Evolutionary conservation across 2,113 vertebrate genomes (phyloP).

Genomic region (Pelodiscus sinensis): DNA sequence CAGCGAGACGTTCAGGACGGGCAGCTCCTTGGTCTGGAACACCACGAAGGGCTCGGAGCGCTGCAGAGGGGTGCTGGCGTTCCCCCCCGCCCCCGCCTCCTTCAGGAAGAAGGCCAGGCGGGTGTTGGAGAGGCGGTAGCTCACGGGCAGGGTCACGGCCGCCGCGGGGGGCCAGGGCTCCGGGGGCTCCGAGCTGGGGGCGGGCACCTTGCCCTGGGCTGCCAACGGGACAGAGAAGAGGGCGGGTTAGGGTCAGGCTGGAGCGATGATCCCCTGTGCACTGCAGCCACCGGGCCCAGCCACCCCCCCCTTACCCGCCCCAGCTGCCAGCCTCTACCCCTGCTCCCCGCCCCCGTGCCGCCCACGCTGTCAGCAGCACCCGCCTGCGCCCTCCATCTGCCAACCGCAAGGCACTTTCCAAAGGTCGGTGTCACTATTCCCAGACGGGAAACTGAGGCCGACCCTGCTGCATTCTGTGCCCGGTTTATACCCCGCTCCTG

Average conservation of each 20-base stretch:
- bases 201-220: conserved; percentile 84
- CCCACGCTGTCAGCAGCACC: background rate
- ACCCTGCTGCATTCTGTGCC: background rate
- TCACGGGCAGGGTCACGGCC: conserved; percentile 86
- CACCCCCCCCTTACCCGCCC: background rate
- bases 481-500: background rate
- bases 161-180: conserved; percentile 76
- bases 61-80: conserved; percentile 77
- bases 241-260: fast-evolving
- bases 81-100: conserved; percentile 79
- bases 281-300: background rate
- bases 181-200: conserved; percentile 81
- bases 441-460: background rate
- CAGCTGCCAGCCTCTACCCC: too few species aligned
- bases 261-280: fast-evolving
- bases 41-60: conserved; percentile 95
- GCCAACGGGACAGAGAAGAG: conserved; percentile 62
- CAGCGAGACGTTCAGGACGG: conserved; percentile 91
- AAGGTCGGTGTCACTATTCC: background rate
- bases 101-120: conserved; percentile 95
- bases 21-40: conserved; percentile 97
- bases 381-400: background rate
- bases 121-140: conserved; percentile 94
- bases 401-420: background rate
- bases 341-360: background rate